A percentile compares a stretch with the other conserved stretches of the same genome.
Evolutionary conservation across 2,888 invertebrate species (phyloP).

Genomic region (Lysandra coridon): DNA sequence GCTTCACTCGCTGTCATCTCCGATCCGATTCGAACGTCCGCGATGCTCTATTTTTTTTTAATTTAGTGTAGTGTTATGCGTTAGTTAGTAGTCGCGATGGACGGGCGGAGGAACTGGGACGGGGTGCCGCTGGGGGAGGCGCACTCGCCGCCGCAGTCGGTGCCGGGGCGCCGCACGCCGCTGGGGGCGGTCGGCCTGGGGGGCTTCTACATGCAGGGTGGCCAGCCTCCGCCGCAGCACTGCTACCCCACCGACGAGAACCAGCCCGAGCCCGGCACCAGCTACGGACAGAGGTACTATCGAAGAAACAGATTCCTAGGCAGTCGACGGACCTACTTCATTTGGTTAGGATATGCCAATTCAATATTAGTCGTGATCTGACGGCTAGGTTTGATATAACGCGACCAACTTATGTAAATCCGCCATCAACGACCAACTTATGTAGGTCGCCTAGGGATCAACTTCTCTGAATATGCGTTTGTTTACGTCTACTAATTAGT

Average conservation of each 20-base stretch:
- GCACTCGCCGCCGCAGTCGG: constrained; percentile 81
- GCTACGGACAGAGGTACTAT: constrained; percentile 72
- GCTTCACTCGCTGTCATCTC: constrained; percentile 66
- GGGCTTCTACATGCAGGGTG: constrained; percentile 91
- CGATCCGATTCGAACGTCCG: constrained; percentile 55
- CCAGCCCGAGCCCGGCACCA: constrained; percentile 84
- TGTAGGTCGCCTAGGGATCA: too few species aligned
- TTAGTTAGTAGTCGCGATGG: constrained; percentile 59
- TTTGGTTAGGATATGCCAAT: too few species aligned
- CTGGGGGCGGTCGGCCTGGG: constrained; percentile 91
- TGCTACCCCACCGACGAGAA: constrained; percentile 87
- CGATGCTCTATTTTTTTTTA: constrained; percentile 25
- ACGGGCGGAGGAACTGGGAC: constrained; percentile 75
- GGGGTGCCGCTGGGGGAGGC: constrained; percentile 73
- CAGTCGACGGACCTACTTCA: too few species aligned
- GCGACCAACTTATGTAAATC: too few species aligned
- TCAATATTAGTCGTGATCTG: too few species aligned
- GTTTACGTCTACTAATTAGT: not conserved
- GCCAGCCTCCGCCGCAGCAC: constrained; percentile 78
- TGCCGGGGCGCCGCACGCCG: constrained; percentile 87
- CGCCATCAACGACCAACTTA: too few species aligned
- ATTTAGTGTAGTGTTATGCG: constrained; percentile 52
- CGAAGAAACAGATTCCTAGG: not conserved
- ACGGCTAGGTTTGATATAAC: too few species aligned
- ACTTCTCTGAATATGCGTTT: not conserved